Evolutionary conservation across 2,888 invertebrate genomes (phyloP), one percentile per base, ranked within the genome.

Genomic region (Leptura quadrifasciata): DNA sequence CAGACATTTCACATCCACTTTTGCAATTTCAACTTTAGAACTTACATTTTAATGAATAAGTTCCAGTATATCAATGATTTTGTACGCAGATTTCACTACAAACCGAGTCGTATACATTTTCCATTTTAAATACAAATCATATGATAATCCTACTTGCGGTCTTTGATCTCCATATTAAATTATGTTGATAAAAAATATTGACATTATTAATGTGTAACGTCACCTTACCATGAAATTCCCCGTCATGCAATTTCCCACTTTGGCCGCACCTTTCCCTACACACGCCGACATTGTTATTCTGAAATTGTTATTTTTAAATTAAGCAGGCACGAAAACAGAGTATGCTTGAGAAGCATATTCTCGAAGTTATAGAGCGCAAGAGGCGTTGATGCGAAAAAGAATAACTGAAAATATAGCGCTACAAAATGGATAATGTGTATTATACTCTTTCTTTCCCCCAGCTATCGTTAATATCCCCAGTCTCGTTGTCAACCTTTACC

Each of bases 191-290:
- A 47, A 47, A 47, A n/a, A 47, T 47, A 47, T 47, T 47, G n/a
- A 47, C 47, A 2, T n/a, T 39, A 15, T 39, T 39, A 39, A 39
- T 39, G n/a, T 47, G 12, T 47, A 47, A 4, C 47, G 47, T 47
- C 47, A 47, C 47, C 47, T 47, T 47, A 47, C 47, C 47, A n/a
- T 15, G 47, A 47, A 47, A 47, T 47, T 47, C 47, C 47, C 47
- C 17, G 47, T 47, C 47, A 58, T 58, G 58, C 12, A 24, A 58
- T 58, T 58, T 58, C 21, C 58, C 58, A n/a, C 20, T 21, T 24
- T 21, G 21, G n/a, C 58, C 58, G 24, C 58, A 24, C 47, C 47
- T 47, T 47, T 47, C 58, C 21, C 58, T 24, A 21, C 58, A 24
- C 24, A 58, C 24, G 58, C 21, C 21, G 21, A 3, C 58, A 24